These are phyloP conservation scores for Gallinago nigripennis DNA, from an alignment of 2,797 vertebrate species.

Conservation along the genomic window DNA sequence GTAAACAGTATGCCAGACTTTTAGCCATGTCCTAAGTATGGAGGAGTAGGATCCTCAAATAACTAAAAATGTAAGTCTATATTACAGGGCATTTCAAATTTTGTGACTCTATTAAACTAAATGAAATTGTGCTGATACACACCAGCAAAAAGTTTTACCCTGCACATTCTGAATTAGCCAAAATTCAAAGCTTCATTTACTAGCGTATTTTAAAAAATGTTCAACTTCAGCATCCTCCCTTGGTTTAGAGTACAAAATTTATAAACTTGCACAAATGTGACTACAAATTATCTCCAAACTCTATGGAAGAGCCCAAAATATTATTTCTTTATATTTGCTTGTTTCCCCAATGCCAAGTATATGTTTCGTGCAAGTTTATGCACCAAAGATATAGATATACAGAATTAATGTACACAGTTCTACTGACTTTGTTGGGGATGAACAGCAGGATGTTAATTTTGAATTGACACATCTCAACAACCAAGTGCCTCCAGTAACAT, in stretches of 20 bases:
- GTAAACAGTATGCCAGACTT: background rate
- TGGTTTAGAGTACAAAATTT: background rate
- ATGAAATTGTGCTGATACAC: background rate
- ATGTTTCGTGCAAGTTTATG: background rate
- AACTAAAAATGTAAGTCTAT: background rate
- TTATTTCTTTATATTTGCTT: background rate
- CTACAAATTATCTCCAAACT: background rate
- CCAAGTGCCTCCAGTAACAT: background rate
- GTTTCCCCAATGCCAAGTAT: background rate
- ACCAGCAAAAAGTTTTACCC: background rate
- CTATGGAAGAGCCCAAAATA: background rate
- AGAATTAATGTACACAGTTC: background rate
- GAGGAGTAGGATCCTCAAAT: background rate
- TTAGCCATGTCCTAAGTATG: background rate
- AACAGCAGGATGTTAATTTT: background rate
- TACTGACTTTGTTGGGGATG: background rate
- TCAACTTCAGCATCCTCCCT: background rate
- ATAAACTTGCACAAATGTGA: background rate
- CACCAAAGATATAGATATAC: background rate
- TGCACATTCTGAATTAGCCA: background rate
- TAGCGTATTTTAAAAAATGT: background rate
- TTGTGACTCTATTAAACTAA: background rate
- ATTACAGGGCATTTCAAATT: background rate
- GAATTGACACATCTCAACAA: background rate
- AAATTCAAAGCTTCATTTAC: background rate